Percentiles rank a stretch among this genome's conserved stretches.
Evolutionary conservation across 2,797 vertebrate species (phyloP).

Genomic region (Simalia tracyae): DNA sequence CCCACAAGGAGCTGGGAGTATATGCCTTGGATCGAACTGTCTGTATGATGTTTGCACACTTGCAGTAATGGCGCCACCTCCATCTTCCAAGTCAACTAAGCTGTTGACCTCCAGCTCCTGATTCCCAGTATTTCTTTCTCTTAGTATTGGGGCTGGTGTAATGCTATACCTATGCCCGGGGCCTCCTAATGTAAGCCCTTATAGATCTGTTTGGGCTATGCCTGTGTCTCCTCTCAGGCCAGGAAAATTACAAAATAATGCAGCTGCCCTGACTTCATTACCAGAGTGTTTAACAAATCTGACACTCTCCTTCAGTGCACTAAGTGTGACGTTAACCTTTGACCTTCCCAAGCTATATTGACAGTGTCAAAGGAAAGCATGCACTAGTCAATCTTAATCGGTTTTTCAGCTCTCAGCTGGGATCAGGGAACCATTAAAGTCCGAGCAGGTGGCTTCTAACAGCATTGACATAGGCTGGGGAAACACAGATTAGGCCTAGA

Average conservation of each 20-base stretch:
- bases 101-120: constrained; percentile 75
- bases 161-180: constrained; percentile 60
- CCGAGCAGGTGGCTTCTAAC: constrained; percentile 1
- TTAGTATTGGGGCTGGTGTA: constrained; percentile 57
- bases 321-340: constrained; percentile 55
- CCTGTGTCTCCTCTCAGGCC: constrained; percentile 43
- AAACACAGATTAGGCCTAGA: background rate
- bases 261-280: constrained; percentile 65
- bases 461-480: background rate
- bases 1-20: background rate
- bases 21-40: constrained; percentile 55
- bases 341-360: constrained; percentile 32
- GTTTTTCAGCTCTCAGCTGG: constrained; percentile 40
- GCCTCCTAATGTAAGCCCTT: constrained; percentile 73
- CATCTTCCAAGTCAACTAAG: constrained; percentile 54
- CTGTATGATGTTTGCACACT: constrained; percentile 79
- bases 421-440: constrained; percentile 24
- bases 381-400: constrained; percentile 55
- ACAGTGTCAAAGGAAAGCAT: constrained; percentile 23
- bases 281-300: constrained; percentile 49
- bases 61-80: constrained; percentile 69
- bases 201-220: constrained; percentile 77
- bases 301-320: constrained; percentile 48
- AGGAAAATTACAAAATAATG: constrained; percentile 54
- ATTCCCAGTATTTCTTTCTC: constrained; percentile 55